These are phyloP conservation scores for Synaphobranchus kaupii DNA, from an alignment of 2,797 vertebrate genomes.

Conservation along the genomic window DNA sequence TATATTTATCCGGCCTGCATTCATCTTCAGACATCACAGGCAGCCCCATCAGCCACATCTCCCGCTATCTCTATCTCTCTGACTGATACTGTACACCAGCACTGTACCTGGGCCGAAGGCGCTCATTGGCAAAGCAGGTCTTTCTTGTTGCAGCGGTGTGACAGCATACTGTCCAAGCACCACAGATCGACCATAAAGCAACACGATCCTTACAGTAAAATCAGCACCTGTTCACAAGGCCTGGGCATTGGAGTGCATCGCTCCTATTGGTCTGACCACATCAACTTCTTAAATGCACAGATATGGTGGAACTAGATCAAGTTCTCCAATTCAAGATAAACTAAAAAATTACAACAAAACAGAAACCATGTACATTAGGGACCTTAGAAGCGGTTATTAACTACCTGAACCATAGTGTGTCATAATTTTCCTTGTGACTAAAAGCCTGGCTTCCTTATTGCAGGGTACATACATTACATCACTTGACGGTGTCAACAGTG, in stretches of 20 bases:
- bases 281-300: neutral
- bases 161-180: neutral
- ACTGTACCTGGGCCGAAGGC: neutral
- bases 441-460: slow-evolving; percentile 10
- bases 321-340: neutral
- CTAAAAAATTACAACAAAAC: neutral
- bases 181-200: neutral
- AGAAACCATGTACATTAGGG: neutral
- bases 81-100: neutral
- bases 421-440: neutral
- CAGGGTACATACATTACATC: slow-evolving; percentile 1
- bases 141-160: neutral
- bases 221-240: neutral
- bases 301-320: neutral
- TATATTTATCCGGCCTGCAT: neutral
- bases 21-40: neutral
- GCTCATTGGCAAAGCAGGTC: neutral
- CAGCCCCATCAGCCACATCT: neutral
- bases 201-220: neutral
- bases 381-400: neutral
- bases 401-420: neutral
- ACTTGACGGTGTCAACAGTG: neutral
- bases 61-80: neutral
- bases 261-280: neutral
- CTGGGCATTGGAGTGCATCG: neutral